Evolutionary conservation across 2,888 invertebrate species (phyloP).

Genomic region (Emmelina monodactyla): DNA sequence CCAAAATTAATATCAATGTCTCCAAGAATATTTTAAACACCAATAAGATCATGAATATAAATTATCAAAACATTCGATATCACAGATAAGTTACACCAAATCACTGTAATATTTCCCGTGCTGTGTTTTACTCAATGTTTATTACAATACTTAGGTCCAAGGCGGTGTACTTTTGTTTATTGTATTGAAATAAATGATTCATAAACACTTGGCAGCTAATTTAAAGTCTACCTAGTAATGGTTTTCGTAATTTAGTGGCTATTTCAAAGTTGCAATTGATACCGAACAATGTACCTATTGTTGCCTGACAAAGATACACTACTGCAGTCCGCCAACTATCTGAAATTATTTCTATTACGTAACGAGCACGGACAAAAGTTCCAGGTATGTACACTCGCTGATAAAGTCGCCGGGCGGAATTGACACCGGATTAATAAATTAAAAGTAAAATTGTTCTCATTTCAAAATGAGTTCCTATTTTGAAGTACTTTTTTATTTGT

Average conservation of each 20-base stretch:
- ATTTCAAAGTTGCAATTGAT: constrained; percentile 54
- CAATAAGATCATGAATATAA: too few species aligned
- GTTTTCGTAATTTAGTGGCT: constrained; percentile 55
- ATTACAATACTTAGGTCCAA: constrained; percentile 11
- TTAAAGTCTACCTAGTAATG: constrained; percentile 40
- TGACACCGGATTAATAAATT: too few species aligned
- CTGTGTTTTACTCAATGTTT: constrained; percentile 17
- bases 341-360: constrained; percentile 24
- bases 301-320: constrained; percentile 56
- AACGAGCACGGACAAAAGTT: too few species aligned
- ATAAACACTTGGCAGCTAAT: constrained; percentile 49
- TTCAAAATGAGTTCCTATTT: too few species aligned
- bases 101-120: constrained; percentile 13
- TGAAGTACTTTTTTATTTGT: too few species aligned
- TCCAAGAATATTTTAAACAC: too few species aligned
- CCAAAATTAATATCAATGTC: too few species aligned
- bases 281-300: constrained; percentile 50
- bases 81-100: constrained; percentile 12
- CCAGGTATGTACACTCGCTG: too few species aligned
- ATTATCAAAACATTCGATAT: constrained; percentile 13
- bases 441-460: too few species aligned
- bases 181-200: constrained; percentile 44
- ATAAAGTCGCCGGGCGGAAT: too few species aligned
- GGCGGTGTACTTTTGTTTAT: constrained; percentile 17
- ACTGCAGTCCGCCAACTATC: constrained; percentile 37